Evolutionary conservation across 2,888 invertebrate genomes (phyloP).

Genomic region (Hedya salicella): DNA sequence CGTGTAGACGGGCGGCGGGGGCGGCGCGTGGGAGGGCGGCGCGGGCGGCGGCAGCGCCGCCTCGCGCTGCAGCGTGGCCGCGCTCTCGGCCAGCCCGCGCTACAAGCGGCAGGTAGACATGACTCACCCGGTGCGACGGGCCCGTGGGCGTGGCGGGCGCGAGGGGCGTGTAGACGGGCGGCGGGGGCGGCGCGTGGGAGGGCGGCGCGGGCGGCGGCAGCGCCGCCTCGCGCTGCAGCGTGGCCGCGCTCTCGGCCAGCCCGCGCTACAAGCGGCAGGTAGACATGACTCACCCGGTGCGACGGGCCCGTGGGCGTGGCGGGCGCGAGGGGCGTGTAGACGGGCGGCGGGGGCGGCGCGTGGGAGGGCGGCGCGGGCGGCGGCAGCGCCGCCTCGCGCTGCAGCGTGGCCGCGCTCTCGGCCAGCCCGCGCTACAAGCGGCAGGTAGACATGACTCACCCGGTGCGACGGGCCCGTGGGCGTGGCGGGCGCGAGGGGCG

Average conservation of each 20-base stretch:
- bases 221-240: constrained; percentile 91
- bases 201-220: constrained; percentile 84
- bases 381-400: not conserved
- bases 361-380: constrained; percentile 73
- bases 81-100: too few species aligned
- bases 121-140: constrained; percentile 48
- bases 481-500: constrained; percentile 76
- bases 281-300: constrained; percentile 48
- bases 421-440: too few species aligned
- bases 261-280: too few species aligned
- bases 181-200: constrained; percentile 80
- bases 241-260: too few species aligned
- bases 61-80: too few species aligned
- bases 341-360: constrained; percentile 76
- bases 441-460: too few species aligned
- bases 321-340: constrained; percentile 82
- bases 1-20: too few species aligned
- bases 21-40: too few species aligned
- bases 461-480: constrained; percentile 48
- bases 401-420: too few species aligned
- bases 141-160: constrained; percentile 9
- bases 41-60: too few species aligned
- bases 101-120: too few species aligned
- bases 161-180: too few species aligned
- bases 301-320: not conserved